A percentile compares a stretch with the other conserved stretches of the same genome.
phyloP scores from a whole-genome alignment of 2,797 vertebrate genomes.

The Adrianichthys oophorus region DNA sequence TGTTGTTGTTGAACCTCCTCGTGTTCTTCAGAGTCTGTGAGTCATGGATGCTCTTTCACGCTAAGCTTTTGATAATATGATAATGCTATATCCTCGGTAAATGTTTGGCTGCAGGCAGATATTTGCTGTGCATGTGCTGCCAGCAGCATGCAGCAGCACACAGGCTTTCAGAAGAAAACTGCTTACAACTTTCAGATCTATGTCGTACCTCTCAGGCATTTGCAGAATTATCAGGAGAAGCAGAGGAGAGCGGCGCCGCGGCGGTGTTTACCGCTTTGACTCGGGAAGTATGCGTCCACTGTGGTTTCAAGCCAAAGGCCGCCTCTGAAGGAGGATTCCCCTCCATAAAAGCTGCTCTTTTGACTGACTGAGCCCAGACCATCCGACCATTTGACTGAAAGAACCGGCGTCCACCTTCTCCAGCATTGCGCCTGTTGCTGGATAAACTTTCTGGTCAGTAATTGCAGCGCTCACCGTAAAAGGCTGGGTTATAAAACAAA shows the following conservation, averaged over 20 bases:
- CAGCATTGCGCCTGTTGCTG: conserved; percentile 42
- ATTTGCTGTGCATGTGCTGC: conserved; percentile 53
- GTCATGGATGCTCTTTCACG: conserved; percentile 52
- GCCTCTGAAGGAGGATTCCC: conserved; percentile 24
- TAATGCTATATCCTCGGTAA: conserved; percentile 67
- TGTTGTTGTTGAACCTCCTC: no score
- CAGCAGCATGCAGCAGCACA: conserved; percentile 40
- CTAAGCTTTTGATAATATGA: conserved; percentile 64
- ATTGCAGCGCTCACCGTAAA: conserved; percentile 70
- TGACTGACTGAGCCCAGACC: conserved; percentile 44
- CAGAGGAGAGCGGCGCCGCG: conserved; percentile 26
- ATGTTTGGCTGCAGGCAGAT: conserved; percentile 61
- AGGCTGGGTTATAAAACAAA: conserved; percentile 66
- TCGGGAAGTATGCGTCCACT: conserved; percentile 29
- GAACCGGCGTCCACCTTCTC: conserved; percentile 43
- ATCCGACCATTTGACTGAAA: conserved; percentile 26
- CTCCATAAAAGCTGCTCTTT: conserved; percentile 28
- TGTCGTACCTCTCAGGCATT: conserved; percentile 32
- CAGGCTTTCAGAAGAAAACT: conserved; percentile 35
- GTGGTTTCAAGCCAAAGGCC: conserved; percentile 26
- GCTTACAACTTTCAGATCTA: conserved; percentile 49
- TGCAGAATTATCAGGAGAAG: conserved; percentile 40
- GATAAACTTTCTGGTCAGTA: conserved; percentile 63
- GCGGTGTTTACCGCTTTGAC: conserved; percentile 44
- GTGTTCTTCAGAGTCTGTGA: conserved; percentile 29